Evolutionary conservation across 2,113 vertebrate genomes (phyloP).

Genomic region (Catagonus wagneri): DNA sequence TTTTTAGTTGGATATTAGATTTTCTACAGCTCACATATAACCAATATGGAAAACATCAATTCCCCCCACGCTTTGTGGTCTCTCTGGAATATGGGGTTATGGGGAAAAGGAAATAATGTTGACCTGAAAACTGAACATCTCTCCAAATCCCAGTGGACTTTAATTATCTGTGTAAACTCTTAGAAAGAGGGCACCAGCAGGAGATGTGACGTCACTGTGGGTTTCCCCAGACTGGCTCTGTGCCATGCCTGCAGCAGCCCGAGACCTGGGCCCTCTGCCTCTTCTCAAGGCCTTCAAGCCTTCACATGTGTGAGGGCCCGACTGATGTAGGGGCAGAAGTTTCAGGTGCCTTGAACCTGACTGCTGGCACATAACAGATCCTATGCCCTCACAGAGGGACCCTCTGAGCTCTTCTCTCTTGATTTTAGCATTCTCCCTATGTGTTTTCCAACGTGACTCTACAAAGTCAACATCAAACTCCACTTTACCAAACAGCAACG

Average conservation of each 20-base stretch:
- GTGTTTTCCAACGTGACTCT: neutral
- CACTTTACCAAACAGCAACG: neutral
- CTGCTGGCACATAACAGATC: neutral
- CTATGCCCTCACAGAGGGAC: neutral
- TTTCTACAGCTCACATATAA: neutral
- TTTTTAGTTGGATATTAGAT: neutral
- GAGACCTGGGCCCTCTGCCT: no score
- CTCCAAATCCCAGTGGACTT: neutral
- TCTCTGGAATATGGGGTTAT: neutral
- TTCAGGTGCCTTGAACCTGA: neutral
- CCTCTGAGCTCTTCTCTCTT: neutral
- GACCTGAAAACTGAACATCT: neutral
- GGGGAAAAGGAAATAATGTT: neutral
- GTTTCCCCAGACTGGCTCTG: accelerated
- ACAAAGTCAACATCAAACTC: neutral
- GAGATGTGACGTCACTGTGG: neutral
- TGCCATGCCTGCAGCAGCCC: neutral
- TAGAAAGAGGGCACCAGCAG: neutral
- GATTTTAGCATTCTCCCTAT: neutral
- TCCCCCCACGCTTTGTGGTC: neutral
- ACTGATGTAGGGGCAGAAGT: neutral
- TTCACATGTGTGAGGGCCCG: accelerated
- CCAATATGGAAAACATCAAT: neutral
- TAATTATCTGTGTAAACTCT: neutral
- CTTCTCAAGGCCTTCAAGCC: neutral